A percentile compares a stretch with the other conserved stretches of the same genome.
phyloP scores from a whole-genome alignment of 1,140 invertebrate species.

The Papilio aristodemus region DNA sequence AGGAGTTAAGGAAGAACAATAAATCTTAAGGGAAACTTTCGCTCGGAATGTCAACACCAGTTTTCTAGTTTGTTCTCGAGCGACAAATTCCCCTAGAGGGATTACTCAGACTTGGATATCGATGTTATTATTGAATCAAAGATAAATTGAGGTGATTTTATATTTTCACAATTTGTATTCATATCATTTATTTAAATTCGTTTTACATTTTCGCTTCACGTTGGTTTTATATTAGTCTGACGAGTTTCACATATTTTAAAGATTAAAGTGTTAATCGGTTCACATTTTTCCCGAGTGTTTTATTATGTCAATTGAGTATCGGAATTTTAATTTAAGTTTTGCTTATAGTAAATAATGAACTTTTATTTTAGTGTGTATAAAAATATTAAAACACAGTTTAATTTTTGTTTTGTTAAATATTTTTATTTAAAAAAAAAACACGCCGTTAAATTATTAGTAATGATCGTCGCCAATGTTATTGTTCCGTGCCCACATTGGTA shows the following conservation, averaged over 20 bases:
- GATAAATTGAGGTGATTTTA: conserved; percentile 25
- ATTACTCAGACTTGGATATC: conserved; percentile 33
- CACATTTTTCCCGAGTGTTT: too few species aligned
- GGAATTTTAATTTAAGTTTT: too few species aligned
- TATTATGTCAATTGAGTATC: too few species aligned
- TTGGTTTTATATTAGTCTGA: too few species aligned
- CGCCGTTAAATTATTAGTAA: conserved; percentile 1
- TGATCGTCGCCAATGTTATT: conserved; percentile 19
- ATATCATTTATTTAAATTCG: neutral
- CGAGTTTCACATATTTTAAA: too few species aligned
- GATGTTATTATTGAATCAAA: conserved; percentile 32
- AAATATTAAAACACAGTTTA: too few species aligned
- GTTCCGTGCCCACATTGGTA: conserved; percentile 24
- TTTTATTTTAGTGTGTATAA: too few species aligned
- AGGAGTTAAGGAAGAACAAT: conserved; percentile 43
- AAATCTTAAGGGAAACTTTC: conserved; percentile 48
- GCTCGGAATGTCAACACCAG: conserved; percentile 42
- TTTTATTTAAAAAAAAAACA: neutral
- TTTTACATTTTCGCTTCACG: too few species aligned
- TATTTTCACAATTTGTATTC: conserved; percentile 6
- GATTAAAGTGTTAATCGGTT: too few species aligned
- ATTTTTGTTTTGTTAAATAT: too few species aligned
- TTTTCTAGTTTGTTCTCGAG: conserved; percentile 36
- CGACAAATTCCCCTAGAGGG: conserved; percentile 45
- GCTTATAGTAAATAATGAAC: too few species aligned